Conservation (phyloP, 2,113 vertebrate genomes). For the Balaeniceps rex region DNA sequence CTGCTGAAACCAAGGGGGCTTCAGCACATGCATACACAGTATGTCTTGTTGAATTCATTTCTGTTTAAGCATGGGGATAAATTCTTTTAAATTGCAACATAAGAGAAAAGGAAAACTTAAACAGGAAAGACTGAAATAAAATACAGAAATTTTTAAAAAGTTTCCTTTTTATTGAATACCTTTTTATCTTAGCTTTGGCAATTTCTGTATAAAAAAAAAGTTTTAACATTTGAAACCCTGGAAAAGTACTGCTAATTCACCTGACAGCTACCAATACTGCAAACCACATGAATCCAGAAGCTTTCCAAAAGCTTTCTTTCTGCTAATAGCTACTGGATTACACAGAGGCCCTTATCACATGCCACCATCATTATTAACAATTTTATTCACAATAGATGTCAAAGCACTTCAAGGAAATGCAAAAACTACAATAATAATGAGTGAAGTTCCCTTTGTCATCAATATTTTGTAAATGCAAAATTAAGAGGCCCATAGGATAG, state of each 20-base stretch:
- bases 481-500: not conserved
- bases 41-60: not conserved
- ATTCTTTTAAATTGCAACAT: not conserved
- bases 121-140: not conserved
- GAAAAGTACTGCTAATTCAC: not conserved
- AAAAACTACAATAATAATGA: not conserved
- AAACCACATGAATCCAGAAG: not conserved
- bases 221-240: not conserved
- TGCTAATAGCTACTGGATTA: not conserved
- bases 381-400: not conserved
- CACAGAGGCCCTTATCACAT: not conserved
- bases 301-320: not conserved
- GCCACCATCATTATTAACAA: not conserved
- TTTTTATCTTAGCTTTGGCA: not conserved
- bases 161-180: not conserved
- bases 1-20: not conserved
- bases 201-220: not conserved
- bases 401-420: not conserved
- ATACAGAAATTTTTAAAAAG: not conserved
- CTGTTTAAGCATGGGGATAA: not conserved
- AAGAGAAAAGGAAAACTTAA: not conserved
- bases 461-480: not conserved
- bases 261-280: not conserved
- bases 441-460: not conserved
- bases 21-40: not conserved